Evolutionary conservation across 2,113 vertebrate species (phyloP).

Genomic region (Psilopsiagon aymara): DNA sequence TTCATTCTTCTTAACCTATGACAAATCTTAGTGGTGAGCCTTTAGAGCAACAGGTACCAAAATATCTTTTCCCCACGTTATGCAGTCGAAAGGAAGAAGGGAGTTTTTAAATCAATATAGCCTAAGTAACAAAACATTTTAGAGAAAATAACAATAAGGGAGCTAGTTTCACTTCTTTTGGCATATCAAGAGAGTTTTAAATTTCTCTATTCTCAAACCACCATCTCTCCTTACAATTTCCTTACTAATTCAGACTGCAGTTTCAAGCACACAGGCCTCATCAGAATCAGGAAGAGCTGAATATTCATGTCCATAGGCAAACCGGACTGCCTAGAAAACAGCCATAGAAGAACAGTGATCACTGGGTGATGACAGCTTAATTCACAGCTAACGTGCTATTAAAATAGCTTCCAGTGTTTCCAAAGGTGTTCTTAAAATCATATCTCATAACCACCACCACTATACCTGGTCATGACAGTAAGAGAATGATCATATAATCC

Average conservation of each 20-base stretch:
- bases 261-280: not conserved
- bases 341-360: not conserved
- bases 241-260: not conserved
- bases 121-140: not conserved
- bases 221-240: not conserved
- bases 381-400: conserved; percentile 38
- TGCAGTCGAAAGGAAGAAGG: not conserved
- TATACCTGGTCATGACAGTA: conserved; percentile 4
- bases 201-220: not conserved
- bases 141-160: not conserved
- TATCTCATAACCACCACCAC: not conserved
- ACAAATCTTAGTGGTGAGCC: not conserved
- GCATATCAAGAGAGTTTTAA: not conserved
- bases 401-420: conserved; percentile 27
- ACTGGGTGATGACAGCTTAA: conserved; percentile 30
- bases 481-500: conserved; percentile 33
- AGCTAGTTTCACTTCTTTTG: not conserved
- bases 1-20: not conserved
- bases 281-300: not conserved
- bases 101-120: not conserved
- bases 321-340: conserved; percentile 32
- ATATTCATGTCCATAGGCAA: conserved; percentile 2
- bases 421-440: conserved; percentile 39
- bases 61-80: not conserved
- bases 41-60: not conserved